Percentiles rank a stretch among this genome's conserved stretches.
These are phyloP conservation scores for Megathymus violae DNA, from an alignment of 1,140 invertebrate genomes.

Conservation along the genomic window DNA sequence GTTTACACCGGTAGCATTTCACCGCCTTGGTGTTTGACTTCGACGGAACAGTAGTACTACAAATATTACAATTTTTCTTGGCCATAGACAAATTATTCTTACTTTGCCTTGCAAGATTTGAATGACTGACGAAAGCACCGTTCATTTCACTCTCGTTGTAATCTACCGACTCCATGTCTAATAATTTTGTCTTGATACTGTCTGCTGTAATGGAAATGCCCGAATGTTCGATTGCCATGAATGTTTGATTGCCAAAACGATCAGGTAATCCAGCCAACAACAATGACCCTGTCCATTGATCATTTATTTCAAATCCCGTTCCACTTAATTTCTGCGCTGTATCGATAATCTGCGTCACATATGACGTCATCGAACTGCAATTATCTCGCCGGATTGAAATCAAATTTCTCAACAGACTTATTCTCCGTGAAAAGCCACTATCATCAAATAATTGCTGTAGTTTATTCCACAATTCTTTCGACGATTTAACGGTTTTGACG, in stretches of 20 bases:
- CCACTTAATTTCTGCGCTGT: conserved; percentile 41
- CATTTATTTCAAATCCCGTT: conserved; percentile 38
- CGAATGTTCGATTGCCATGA: conserved; percentile 47
- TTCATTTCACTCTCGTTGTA: conserved; percentile 3
- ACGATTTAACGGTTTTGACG: conserved; percentile 11
- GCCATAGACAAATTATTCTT: conserved; percentile 8
- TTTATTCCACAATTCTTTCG: conserved; percentile 27
- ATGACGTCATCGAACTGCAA: conserved; percentile 37
- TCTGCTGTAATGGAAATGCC: conserved; percentile 35
- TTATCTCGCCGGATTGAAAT: conserved; percentile 35
- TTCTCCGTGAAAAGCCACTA: conserved; percentile 18
- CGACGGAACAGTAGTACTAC: not conserved
- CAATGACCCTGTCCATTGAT: conserved; percentile 56
- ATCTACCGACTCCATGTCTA: conserved; percentile 3
- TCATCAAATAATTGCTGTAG: conserved; percentile 28
- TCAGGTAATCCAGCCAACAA: conserved; percentile 59
- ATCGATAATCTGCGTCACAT: conserved; percentile 42
- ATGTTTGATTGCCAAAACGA: conserved; percentile 57
- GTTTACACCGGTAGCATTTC: conserved; percentile 29
- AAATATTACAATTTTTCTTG: conserved; percentile 1
- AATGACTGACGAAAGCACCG: conserved; percentile 13
- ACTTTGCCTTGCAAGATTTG: not conserved
- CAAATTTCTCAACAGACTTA: conserved; percentile 25
- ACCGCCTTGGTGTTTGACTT: conserved; percentile 11
- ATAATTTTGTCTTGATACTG: conserved; percentile 38